Conservation (phyloP, 1,140 invertebrate species). For the Saccostrea glomerata region DNA sequence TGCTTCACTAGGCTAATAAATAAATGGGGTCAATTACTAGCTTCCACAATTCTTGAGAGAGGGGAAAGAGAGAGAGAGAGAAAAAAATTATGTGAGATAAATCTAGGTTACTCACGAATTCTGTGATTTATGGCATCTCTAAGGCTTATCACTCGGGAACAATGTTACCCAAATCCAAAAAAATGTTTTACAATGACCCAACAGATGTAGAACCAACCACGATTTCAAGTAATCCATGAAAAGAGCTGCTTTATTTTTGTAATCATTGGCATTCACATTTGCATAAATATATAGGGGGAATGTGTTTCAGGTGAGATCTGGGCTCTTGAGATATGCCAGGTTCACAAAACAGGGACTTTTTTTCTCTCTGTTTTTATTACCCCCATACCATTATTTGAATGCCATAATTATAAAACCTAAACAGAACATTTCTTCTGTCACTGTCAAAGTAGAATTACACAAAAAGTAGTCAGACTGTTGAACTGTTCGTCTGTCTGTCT, state of each 20-base stretch:
- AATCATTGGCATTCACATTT: background rate
- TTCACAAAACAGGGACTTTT: background rate
- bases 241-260: background rate
- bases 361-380: background rate
- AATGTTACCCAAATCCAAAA: conserved; percentile 17
- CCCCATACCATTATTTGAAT: background rate
- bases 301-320: background rate
- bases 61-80: background rate
- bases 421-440: background rate
- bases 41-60: conserved; percentile 1
- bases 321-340: background rate
- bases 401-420: background rate
- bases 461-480: background rate
- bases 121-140: conserved; percentile 6
- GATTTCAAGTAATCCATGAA: conserved; percentile 19
- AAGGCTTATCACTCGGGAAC: conserved; percentile 8
- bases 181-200: conserved; percentile 15
- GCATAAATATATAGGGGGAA: background rate
- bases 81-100: background rate
- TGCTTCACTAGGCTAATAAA: background rate
- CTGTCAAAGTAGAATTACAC: background rate
- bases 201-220: conserved; percentile 7
- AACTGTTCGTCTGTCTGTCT: no score
- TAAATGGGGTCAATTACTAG: conserved; percentile 35
- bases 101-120: conserved; percentile 23